phyloP scores from a whole-genome alignment of 2,888 invertebrate species.

The Diplolepis rosae region DNA sequence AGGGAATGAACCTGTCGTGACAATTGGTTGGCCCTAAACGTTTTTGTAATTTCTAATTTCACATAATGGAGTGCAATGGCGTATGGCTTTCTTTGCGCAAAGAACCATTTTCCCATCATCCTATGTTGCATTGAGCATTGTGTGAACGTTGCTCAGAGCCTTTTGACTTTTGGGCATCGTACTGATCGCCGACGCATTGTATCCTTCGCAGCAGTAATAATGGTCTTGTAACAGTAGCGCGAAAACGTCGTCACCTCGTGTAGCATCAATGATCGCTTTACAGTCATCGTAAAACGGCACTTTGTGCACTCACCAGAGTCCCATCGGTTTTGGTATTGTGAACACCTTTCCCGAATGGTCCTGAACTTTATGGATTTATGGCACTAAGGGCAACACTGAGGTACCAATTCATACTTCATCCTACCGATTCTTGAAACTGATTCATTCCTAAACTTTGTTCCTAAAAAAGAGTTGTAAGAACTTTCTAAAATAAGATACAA shows the following conservation, averaged over 20 bases:
- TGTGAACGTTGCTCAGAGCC: slow-evolving; percentile 6
- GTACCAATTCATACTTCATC: neutral
- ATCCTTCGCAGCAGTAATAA: slow-evolving; percentile 36
- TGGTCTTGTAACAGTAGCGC: slow-evolving; percentile 61
- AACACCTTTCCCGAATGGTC: neutral
- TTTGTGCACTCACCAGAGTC: slow-evolving; percentile 50
- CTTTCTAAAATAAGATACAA: neutral
- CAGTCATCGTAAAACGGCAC: slow-evolving; percentile 61
- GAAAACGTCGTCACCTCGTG: slow-evolving; percentile 68
- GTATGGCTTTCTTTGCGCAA: slow-evolving; percentile 8
- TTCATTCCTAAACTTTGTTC: neutral
- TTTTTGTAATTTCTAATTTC: slow-evolving; percentile 15
- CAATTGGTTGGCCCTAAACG: slow-evolving; percentile 26
- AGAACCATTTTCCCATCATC: slow-evolving; percentile 23
- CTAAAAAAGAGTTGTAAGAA: slow-evolving; percentile 1
- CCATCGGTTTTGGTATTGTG: slow-evolving; percentile 41
- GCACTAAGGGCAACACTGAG: neutral
- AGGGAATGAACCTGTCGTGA: slow-evolving; percentile 19
- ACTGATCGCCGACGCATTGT: slow-evolving; percentile 48
- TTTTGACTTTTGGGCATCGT: slow-evolving; percentile 47
- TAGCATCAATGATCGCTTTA: slow-evolving; percentile 67
- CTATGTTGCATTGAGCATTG: neutral
- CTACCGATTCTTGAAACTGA: neutral
- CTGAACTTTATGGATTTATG: slow-evolving; percentile 27
- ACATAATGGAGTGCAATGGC: neutral